Base-by-base conservation (phyloP, 2,113 vertebrate species). In the Tragelaphus strepsiceros region DNA sequence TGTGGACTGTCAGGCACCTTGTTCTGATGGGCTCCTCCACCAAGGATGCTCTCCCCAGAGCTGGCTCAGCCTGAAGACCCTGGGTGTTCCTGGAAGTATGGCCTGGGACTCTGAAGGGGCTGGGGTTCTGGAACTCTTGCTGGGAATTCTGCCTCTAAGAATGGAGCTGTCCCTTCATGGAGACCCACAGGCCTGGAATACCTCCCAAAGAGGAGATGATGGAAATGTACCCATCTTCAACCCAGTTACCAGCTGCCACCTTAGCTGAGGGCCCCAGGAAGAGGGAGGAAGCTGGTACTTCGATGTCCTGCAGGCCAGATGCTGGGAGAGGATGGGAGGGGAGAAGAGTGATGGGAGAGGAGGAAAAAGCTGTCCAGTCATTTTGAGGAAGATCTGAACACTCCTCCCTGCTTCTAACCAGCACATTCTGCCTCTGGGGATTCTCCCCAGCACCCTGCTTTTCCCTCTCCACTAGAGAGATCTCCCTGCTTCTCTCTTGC, bases 371-470 rank as follows among this genome's bases (percentile, higher is more conserved):
- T 4, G 4, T 19, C 35, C 3, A 5, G 22, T 91, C 61, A 24
- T 49, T 62, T 67, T 28, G 24, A 71, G 64, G 64, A 93, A 26
- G n/a, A 35, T 26, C 46, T 84, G 54, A 49, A 71, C 32, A 46
- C 35, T 61, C 58, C 56, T 43, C 19, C 13, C 62, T 56, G 22
- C 64, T 97, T 87, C 94, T 35, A 61, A 78, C 61, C 88, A 92
- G 71, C 49, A 16, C 3, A 14, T 32, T 62, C 59, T 30, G 22
- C 84, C n/a, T 86, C 61, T 84, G 28, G 14, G 51, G 43, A 54
- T 43, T 61, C 83, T 58, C 67, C 28, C 22, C 11, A 56, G 62
- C 7, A 30, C 24, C 32, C 21, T 51, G 77, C 14, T 15, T 39
- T 3, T 30, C 92, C 49, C 30, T 56, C 92, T 94, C 54, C 3